A percentile compares a stretch with the other conserved stretches of the same genome.
phyloP scores from a whole-genome alignment of 2,888 invertebrate genomes.

The Drosophila merina region DNA sequence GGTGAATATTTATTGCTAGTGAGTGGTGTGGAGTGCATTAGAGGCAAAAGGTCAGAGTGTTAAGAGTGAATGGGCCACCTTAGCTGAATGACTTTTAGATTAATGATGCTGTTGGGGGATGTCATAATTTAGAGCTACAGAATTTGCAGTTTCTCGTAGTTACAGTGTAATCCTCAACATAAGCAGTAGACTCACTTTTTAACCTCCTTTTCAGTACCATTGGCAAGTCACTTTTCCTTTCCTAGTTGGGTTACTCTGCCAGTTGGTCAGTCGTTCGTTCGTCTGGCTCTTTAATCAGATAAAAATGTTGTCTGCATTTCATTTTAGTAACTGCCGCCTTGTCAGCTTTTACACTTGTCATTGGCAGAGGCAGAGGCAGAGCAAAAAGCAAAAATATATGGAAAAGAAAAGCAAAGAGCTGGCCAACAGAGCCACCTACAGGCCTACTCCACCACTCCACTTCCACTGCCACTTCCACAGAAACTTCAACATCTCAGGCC shows the following conservation, averaged over 20 bases:
- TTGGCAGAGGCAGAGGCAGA: constrained; percentile 30
- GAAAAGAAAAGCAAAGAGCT: constrained; percentile 11
- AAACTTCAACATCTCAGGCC: constrained; percentile 38
- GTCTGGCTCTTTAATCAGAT: constrained; percentile 62
- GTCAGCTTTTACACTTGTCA: constrained; percentile 79
- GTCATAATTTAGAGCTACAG: constrained; percentile 29
- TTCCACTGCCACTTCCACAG: constrained; percentile 1
- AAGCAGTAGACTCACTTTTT: not conserved
- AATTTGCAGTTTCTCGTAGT: not conserved
- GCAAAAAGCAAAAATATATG: constrained; percentile 1
- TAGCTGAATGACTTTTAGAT: constrained; percentile 13
- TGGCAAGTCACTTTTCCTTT: constrained; percentile 33
- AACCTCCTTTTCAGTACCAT: not conserved
- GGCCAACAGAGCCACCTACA: constrained; percentile 14
- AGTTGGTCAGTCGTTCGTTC: constrained; percentile 54
- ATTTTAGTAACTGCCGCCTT: constrained; percentile 57
- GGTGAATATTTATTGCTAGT: constrained; percentile 3
- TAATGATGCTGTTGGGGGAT: constrained; percentile 21
- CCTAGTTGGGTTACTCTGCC: constrained; percentile 40
- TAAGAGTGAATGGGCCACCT: constrained; percentile 7
- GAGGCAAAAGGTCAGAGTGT: constrained; percentile 21
- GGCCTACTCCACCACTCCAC: constrained; percentile 10
- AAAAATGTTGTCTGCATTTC: constrained; percentile 66
- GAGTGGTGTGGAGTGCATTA: constrained; percentile 12
- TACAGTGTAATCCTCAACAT: not conserved